Evolutionary conservation across 2,888 invertebrate genomes (phyloP).

Genomic region (Melinaea menophilus): DNA sequence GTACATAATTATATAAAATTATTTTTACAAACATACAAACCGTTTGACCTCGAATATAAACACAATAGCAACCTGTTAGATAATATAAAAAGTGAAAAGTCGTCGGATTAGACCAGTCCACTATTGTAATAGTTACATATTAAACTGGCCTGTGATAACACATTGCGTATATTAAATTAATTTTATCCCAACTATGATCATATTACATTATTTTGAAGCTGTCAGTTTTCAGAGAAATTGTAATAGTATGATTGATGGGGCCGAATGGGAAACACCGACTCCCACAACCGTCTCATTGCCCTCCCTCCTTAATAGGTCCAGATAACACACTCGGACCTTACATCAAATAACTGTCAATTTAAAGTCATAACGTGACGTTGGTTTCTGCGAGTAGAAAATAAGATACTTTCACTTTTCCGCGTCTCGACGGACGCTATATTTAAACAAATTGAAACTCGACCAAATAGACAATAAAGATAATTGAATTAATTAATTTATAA

Average conservation of each 20-base stretch:
- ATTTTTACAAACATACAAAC: too few species aligned
- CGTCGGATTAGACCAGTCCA: neutral
- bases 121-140: neutral
- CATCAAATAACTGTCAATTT: constrained; percentile 16
- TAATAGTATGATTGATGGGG: too few species aligned
- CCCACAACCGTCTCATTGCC: neutral
- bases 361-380: constrained; percentile 19
- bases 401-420: constrained; percentile 30
- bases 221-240: too few species aligned
- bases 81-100: neutral
- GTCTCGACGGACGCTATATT: constrained; percentile 27
- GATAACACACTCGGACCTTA: neutral
- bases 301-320: neutral
- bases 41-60: neutral
- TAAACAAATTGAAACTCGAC: constrained; percentile 17
- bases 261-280: too few species aligned
- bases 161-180: neutral
- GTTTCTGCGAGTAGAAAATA: constrained; percentile 28
- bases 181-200: too few species aligned
- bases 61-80: constrained; percentile 1
- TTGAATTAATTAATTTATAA: neutral
- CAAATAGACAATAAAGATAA: neutral
- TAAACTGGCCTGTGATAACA: neutral
- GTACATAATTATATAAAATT: too few species aligned
- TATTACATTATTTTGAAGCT: too few species aligned